phyloP scores from a whole-genome alignment of 2,113 vertebrate species.

The Oceanodroma tethys region DNA sequence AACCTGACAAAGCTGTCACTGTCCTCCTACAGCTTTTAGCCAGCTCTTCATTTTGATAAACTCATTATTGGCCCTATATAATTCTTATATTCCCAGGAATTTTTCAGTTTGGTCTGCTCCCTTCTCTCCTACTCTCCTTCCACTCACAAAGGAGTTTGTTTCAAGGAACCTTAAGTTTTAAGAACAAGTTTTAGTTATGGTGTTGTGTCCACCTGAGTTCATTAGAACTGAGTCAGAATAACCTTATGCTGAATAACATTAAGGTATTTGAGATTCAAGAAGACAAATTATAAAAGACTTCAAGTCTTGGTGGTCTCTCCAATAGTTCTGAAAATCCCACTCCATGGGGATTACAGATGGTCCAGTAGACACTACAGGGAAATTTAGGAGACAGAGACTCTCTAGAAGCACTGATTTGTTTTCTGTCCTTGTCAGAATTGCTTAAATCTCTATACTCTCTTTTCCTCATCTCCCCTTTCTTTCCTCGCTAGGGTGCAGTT shows the following conservation, averaged over 20 bases:
- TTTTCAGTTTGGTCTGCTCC: conserved; percentile 3
- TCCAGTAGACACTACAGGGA: background rate
- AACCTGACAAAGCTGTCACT: conserved; percentile 38
- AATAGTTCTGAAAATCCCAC: background rate
- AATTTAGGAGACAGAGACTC: conserved; percentile 39
- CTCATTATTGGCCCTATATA: conserved; percentile 13
- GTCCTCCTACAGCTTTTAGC: conserved; percentile 48
- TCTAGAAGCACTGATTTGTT: background rate
- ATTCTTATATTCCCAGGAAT: conserved; percentile 2
- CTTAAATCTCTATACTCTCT: conserved; percentile 2
- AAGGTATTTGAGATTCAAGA: background rate
- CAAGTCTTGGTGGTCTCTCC: background rate
- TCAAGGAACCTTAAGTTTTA: background rate
- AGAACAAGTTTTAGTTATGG: background rate
- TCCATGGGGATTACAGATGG: background rate
- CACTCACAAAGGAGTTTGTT: background rate
- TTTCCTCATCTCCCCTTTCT: background rate
- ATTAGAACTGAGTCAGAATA: background rate
- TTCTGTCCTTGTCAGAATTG: conserved; percentile 21
- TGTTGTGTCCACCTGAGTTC: background rate
- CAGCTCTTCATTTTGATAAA: conserved; percentile 47
- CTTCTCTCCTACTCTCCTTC: background rate
- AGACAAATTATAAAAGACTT: background rate
- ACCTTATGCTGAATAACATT: background rate
- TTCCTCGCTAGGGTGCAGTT: background rate